Percentiles rank a stretch among this genome's conserved stretches.
These are phyloP conservation scores for Mizuhopecten yessoensis DNA, from an alignment of 1,140 invertebrate species.

Conservation along the genomic window DNA sequence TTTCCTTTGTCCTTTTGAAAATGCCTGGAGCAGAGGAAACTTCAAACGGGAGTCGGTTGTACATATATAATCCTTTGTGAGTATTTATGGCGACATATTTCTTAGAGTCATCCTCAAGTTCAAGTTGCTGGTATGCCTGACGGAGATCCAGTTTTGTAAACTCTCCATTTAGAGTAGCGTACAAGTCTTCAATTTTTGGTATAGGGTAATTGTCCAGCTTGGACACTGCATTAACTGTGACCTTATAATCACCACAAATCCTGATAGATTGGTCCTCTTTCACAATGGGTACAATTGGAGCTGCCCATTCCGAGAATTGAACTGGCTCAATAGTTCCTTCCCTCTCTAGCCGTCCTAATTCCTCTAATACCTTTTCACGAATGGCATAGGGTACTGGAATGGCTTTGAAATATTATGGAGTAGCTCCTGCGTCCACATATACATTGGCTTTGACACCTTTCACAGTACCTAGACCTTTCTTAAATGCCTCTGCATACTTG, in stretches of 20 bases:
- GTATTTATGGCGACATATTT: constrained; percentile 70
- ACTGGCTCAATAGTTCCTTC: constrained; percentile 68
- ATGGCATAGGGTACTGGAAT: constrained; percentile 69
- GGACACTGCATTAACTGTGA: constrained; percentile 78
- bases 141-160: constrained; percentile 78
- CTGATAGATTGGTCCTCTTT: too few species aligned
- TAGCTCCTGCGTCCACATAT: too few species aligned
- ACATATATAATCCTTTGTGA: constrained; percentile 64
- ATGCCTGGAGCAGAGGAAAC: constrained; percentile 83
- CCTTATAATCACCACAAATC: constrained; percentile 82
- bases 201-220: constrained; percentile 57
- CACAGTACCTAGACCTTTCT: constrained; percentile 49
- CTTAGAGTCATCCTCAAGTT: constrained; percentile 68
- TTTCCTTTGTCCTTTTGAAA: constrained; percentile 84
- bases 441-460: constrained; percentile 57
- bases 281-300: too few species aligned
- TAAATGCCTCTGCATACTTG: constrained; percentile 47
- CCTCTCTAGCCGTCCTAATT: constrained; percentile 67
- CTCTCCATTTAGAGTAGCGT: constrained; percentile 68
- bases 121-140: constrained; percentile 68
- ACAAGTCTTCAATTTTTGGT: constrained; percentile 77
- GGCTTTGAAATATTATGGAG: constrained; percentile 59
- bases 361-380: constrained; percentile 68
- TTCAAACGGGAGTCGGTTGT: constrained; percentile 55
- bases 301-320: neutral